phyloP scores from a whole-genome alignment of 2,888 invertebrate species.

The Apamea anceps region DNA sequence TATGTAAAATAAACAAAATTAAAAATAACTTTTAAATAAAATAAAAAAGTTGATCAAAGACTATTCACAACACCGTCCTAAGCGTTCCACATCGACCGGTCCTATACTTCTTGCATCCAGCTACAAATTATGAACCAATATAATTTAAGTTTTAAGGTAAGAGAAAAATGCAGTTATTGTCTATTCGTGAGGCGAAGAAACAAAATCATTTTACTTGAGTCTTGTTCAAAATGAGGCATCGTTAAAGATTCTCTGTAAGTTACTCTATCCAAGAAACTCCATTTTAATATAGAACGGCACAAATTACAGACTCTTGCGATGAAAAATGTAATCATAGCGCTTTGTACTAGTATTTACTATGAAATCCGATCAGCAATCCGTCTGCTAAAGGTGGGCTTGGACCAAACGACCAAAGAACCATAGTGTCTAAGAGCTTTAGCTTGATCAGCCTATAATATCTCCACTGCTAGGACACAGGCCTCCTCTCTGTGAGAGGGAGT shows the following conservation, averaged over 20 bases:
- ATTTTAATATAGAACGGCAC: slow-evolving; percentile 57
- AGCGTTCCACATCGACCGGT: background rate
- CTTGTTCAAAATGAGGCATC: slow-evolving; percentile 66
- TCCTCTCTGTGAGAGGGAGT: background rate
- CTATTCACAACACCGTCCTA: background rate
- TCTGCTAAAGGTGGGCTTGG: background rate
- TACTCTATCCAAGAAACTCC: slow-evolving; percentile 67
- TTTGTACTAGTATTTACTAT: background rate
- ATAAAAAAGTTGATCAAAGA: background rate
- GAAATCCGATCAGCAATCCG: background rate
- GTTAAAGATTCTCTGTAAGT: slow-evolving; percentile 72
- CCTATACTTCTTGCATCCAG: background rate
- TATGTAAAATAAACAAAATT: background rate
- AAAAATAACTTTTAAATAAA: background rate
- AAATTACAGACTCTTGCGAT: slow-evolving; percentile 46
- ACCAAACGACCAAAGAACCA: background rate
- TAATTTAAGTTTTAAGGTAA: background rate
- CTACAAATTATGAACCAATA: background rate
- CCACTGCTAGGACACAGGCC: background rate
- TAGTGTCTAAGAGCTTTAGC: background rate
- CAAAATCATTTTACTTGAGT: slow-evolving; percentile 46
- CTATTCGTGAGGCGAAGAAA: slow-evolving; percentile 10
- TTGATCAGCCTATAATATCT: background rate
- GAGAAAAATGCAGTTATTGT: background rate
- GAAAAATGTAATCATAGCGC: background rate